Base-by-base conservation (phyloP, 2,797 vertebrate genomes). In the Gymnothorax reevesii region DNA sequence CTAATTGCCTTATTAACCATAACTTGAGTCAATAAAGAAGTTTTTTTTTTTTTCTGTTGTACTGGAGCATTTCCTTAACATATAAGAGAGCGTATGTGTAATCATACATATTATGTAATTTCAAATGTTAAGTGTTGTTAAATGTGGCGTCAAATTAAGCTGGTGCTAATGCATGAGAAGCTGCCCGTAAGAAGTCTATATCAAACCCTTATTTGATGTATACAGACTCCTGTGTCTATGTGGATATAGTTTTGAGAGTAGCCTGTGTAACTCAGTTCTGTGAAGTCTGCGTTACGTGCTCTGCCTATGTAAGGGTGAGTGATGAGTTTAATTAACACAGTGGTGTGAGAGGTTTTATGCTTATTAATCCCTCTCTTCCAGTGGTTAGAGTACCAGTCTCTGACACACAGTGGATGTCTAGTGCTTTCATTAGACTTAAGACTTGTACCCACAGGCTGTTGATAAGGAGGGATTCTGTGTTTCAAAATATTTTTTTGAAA, bases 271-370 rank as follows among this genome's bases (percentile, higher is more conserved):
- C 6, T 73, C 13, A 27, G 42, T 77, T 77, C 52, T 77, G 42
- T 4, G 73, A 77, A 49, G 42, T 77, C 42, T 42, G 20, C 52
- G 73, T 42, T 77, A 77, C 33, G 7, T 77, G 73, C 33, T 52
- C 12, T 6, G 73, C 13, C 12, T 52, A 20, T 20, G 13, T 13
- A 33, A 52, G 73, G 42, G 17, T 4, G 73, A 33, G 73, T 77
- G 27, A 20, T 13, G 20, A 42, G 33, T 80, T 54, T 86, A 84
- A 86, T 87, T 77, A 57, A 62, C 79, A 22, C 33, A 80, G 20
- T 17, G 8, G 71, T 86, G 73, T 86, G 42, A 71, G 66, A 83
- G 15, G 27, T 85, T 64, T 57, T 57, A 80, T 71, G 42, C 57
- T 52, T 57, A 52, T 42, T 80, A 66, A 33, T 54, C 22, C 42